Evolutionary conservation across 1,140 invertebrate genomes (phyloP), one percentile per base, ranked within the genome.

Genomic region (Drosophila orosa): DNA sequence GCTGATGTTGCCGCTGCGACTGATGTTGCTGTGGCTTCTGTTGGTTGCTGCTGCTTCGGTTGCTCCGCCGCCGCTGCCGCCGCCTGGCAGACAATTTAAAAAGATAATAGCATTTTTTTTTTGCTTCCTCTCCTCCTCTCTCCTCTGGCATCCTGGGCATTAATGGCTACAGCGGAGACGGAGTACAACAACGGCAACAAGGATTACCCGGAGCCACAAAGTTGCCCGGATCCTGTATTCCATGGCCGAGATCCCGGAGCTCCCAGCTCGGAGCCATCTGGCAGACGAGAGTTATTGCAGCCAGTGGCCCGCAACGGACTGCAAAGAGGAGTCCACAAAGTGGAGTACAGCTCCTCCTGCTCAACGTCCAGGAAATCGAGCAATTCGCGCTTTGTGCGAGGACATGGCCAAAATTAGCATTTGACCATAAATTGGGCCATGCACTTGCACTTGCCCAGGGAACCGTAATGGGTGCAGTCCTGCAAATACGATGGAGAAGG

Each of bases 31-130:
- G 58, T 19, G 47, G 47, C 48, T 47, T 29, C 58, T 61, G 56
- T 47, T 66, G 54, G 54, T 24, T 65, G 19, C 48, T 62, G 60
- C 24, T 47, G 52, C 31, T 48, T n/a, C 57, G 50, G 39, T n/a
- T 69, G 31, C 33, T 47, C n/a, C n/a, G n/a, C 31, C 24, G 35
- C 29, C 22, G 24, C 10, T 47, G 10, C 63, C 56, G 57, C 63
- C 61, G 83, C 77, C 83, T 87, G 84, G 68, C 85, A 89, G 84
- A 89, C 84, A 89, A 84, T 89, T 89, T 89, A 60, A 68, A 76
- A 86, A 89, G 84, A 89, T 89, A 89, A 89, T 89, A 80, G 80
- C 84, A 65, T 80, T 81, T 76, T 72, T 81, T 76, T 72, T 54
- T 10, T 25, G 74, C 67, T 66, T 59, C 19, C 19, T n/a, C n/a